A percentile compares a stretch with the other conserved stretches of the same genome.
Evolutionary conservation across 2,888 invertebrate species (phyloP).

Genomic region (Euproctis similis): DNA sequence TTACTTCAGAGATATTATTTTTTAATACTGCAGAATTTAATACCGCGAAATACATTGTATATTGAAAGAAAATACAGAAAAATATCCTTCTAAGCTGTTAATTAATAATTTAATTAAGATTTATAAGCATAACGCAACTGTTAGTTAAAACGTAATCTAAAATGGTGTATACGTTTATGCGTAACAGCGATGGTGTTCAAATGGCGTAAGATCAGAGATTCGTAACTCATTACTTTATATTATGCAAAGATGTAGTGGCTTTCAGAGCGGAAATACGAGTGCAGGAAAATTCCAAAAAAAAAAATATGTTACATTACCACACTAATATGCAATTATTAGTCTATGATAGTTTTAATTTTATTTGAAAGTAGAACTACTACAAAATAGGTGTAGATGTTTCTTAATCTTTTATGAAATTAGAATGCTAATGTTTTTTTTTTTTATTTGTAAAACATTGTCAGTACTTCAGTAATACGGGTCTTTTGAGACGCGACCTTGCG

Average conservation of each 20-base stretch:
- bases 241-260: slow-evolving; percentile 21
- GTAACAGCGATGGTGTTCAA: slow-evolving; percentile 13
- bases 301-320: slow-evolving; percentile 8
- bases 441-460: too few relatives aligned
- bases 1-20: too few relatives aligned
- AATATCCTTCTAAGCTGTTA: too few relatives aligned
- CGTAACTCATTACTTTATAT: slow-evolving; percentile 15
- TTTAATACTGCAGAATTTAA: too few relatives aligned
- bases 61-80: too few relatives aligned
- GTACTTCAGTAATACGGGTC: too few relatives aligned
- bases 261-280: slow-evolving; percentile 23
- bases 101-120: too few relatives aligned
- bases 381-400: background rate
- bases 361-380: background rate
- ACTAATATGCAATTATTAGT: slow-evolving; percentile 2
- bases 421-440: background rate
- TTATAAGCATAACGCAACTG: slow-evolving; percentile 6
- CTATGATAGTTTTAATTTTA: slow-evolving; percentile 2
- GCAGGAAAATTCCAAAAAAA: slow-evolving; percentile 19
- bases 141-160: slow-evolving; percentile 4
- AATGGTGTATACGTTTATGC: background rate
- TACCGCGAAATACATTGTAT: too few relatives aligned
- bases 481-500: too few relatives aligned
- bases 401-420: background rate
- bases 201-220: slow-evolving; percentile 17